These are phyloP conservation scores for Oreochromis grahami DNA, from an alignment of 2,797 vertebrate species.

Conservation along the genomic window DNA sequence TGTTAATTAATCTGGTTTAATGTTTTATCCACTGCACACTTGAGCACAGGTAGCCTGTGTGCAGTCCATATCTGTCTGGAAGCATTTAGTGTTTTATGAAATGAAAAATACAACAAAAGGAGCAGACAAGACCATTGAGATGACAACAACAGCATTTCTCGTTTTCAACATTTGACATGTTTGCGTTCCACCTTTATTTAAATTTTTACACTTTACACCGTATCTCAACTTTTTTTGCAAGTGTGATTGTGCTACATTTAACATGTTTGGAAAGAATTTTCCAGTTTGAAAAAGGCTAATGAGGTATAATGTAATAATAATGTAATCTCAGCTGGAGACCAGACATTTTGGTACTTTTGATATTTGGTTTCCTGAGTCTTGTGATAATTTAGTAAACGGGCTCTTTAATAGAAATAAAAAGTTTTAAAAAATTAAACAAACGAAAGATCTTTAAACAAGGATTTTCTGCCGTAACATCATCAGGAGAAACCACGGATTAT, in stretches of 20 bases:
- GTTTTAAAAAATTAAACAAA: accelerated
- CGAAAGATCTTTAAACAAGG: not conserved
- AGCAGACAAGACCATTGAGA: accelerated
- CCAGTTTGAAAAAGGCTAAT: not conserved
- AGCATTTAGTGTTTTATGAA: not conserved
- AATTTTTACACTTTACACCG: not conserved
- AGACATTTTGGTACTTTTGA: not conserved
- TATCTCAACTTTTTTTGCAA: not conserved
- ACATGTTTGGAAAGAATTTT: not conserved
- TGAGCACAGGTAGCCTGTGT: not conserved
- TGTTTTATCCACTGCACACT: not conserved
- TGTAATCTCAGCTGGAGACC: not conserved
- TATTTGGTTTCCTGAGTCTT: not conserved
- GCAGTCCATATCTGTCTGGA: not conserved
- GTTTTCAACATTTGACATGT: not conserved
- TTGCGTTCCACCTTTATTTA: not conserved
- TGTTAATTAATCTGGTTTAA: not conserved
- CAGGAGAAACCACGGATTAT: not conserved
- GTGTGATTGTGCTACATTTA: not conserved
- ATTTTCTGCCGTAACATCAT: accelerated
- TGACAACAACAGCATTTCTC: accelerated
- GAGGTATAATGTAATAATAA: not conserved
- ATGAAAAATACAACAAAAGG: not conserved
- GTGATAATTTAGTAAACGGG: not conserved
- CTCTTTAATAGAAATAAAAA: not conserved